Evolutionary conservation across 2,113 vertebrate genomes (phyloP).

Genomic region (Macrotis lagotis): DNA sequence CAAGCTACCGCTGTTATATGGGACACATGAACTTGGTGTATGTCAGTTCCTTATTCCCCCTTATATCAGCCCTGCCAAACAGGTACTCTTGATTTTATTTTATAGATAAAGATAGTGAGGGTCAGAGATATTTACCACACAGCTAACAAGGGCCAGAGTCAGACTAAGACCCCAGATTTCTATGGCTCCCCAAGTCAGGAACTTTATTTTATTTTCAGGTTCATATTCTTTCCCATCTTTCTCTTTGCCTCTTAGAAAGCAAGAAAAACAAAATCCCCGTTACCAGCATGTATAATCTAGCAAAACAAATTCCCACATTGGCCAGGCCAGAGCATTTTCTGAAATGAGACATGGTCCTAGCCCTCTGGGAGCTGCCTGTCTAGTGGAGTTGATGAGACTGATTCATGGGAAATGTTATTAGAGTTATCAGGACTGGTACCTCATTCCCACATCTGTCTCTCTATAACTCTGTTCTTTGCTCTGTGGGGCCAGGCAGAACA

Average conservation of each 20-base stretch:
- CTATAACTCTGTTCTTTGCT: not conserved
- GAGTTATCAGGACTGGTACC: not conserved
- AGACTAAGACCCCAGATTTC: not conserved
- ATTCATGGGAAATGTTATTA: not conserved
- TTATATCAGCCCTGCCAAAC: not conserved
- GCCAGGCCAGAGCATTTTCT: not conserved
- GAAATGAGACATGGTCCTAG: not conserved
- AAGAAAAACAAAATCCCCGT: not conserved
- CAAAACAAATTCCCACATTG: not conserved
- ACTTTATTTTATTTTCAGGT: not conserved
- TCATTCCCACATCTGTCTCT: not conserved
- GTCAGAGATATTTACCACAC: not conserved
- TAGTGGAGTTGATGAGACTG: not conserved
- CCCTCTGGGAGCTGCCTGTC: not conserved
- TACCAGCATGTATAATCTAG: not conserved
- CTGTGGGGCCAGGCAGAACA: not conserved
- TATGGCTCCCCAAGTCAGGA: not conserved
- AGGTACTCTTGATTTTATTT: not conserved
- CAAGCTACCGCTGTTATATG: not conserved
- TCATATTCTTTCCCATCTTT: not conserved
- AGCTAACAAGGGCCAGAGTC: not conserved
- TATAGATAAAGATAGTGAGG: not conserved
- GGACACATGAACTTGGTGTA: not conserved
- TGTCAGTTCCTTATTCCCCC: not conserved
- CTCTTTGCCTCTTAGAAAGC: not conserved